Evolutionary conservation across 2,797 vertebrate species (phyloP).

Genomic region (Eulemur albifrons): DNA sequence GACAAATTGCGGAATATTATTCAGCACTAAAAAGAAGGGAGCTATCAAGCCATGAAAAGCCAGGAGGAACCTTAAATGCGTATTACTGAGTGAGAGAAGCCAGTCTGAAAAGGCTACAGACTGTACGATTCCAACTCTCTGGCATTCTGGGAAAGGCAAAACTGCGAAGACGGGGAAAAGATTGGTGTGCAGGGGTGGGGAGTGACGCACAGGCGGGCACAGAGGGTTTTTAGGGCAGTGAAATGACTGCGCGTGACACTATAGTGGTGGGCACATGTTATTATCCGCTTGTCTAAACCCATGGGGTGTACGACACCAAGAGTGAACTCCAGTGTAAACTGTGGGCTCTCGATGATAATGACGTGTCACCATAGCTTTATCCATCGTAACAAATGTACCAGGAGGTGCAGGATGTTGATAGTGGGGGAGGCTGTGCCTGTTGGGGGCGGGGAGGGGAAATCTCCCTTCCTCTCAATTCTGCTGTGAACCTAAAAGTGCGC

Average conservation of each 20-base stretch:
- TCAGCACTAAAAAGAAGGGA: not conserved
- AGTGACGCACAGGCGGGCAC: not conserved
- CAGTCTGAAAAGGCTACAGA: not conserved
- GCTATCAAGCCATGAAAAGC: not conserved
- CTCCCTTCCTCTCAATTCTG: not conserved
- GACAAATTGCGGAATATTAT: not conserved
- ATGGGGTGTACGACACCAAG: not conserved
- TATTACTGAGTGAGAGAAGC: not conserved
- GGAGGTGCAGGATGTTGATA: too few species aligned
- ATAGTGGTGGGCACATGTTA: rapidly evolving
- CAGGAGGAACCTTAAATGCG: not conserved
- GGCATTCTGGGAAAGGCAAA: not conserved
- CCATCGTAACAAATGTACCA: too few species aligned
- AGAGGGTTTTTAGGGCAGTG: not conserved
- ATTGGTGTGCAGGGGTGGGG: too few species aligned
- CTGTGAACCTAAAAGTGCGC: not conserved
- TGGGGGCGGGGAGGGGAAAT: not conserved
- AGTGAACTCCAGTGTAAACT: not conserved
- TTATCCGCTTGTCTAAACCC: not conserved
- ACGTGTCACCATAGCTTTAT: rapidly evolving
- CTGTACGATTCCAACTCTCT: not conserved
- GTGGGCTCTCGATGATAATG: not conserved
- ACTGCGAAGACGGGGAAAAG: rapidly evolving
- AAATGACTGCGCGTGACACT: rapidly evolving
- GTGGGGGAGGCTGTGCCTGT: not conserved